Percentiles rank a stretch among this genome's conserved stretches.
These are phyloP conservation scores for Apogon talboti DNA, from an alignment of 2,797 vertebrate genomes.

Conservation along the genomic window DNA sequence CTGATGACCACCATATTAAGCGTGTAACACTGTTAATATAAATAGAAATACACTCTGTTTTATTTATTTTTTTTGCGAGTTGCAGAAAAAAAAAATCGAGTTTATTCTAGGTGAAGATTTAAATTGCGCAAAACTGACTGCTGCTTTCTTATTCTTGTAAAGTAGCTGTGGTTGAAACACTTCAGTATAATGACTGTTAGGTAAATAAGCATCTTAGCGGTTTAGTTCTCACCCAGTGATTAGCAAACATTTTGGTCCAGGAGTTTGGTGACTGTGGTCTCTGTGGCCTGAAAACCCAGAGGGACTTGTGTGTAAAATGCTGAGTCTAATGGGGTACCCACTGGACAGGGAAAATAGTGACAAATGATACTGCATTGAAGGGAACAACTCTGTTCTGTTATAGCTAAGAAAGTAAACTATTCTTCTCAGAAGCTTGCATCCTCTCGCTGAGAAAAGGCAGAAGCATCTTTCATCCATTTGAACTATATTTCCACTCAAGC, in stretches of 20 bases:
- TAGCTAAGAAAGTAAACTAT: constrained; percentile 50
- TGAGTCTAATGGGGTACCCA: constrained; percentile 58
- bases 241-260: constrained; percentile 29
- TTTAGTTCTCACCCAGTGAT: constrained; percentile 35
- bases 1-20: constrained; percentile 10
- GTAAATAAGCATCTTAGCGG: constrained; percentile 38
- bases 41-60: neutral
- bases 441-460: constrained; percentile 22
- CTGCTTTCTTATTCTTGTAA: constrained; percentile 6
- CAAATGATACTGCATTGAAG: constrained; percentile 69
- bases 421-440: constrained; percentile 31
- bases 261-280: constrained; percentile 33
- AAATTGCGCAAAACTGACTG: constrained; percentile 5
- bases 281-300: constrained; percentile 47
- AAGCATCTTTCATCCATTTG: constrained; percentile 51
- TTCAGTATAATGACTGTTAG: constrained; percentile 26
- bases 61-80: neutral
- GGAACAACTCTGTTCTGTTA: constrained; percentile 52
- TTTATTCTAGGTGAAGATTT: neutral
- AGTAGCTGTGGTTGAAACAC: constrained; percentile 28
- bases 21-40: neutral
- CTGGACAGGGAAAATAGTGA: constrained; percentile 70
- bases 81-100: neutral
- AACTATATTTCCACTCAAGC: constrained; percentile 48
- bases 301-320: constrained; percentile 56